Base-by-base conservation (phyloP, 2,888 invertebrate species). In the Automeris io region DNA sequence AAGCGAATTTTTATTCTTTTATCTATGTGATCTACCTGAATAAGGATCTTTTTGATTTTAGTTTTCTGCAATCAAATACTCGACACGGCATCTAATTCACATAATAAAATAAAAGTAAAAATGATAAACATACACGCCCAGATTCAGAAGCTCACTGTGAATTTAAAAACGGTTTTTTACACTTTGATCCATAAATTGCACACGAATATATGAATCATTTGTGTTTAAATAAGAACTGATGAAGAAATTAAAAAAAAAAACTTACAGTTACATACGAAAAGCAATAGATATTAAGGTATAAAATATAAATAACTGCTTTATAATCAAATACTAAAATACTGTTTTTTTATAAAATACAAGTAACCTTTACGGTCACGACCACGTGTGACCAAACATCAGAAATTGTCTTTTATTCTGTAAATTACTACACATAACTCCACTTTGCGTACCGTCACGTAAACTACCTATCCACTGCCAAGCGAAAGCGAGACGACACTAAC, bases 341-440 rank as follows among this genome's bases (percentile, higher is more conserved):
- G 16, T 8, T 19, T 34, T 34, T 31, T 24, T 16, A 23, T 18
- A 74, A 71, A 76, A 75, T 73, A 76, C 77, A 76, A 79, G 75
- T 72, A 70, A 66, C 63, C 58, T 70, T 70, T 70, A 70, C 76
- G 82, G 82, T 83, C 82, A 83, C 70, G 82, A 82, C 76, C 82
- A 80, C 73, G 70, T 74, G 70, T 72, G 68, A 64, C 61, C 67
- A 67, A 72, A 70, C 73, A 75, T 77, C 70, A 69, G 51, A 51
- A 18, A 63, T 52, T 45, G 64, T 67, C 72, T 80, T 78, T 80
- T 81, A 79, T 79, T 78, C 70, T 76, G 68, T 65, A 79, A 80
- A 83, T 80, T 74, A 76, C 68, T 63, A 68, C 70, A 70, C 72
- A 72, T 70, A 74, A 70, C 79, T 77, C 66, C 67, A 74, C 65